Evolutionary conservation across 2,797 vertebrate species (phyloP), one percentile per base, ranked within the genome.

Genomic region (Sebastes dallii): DNA sequence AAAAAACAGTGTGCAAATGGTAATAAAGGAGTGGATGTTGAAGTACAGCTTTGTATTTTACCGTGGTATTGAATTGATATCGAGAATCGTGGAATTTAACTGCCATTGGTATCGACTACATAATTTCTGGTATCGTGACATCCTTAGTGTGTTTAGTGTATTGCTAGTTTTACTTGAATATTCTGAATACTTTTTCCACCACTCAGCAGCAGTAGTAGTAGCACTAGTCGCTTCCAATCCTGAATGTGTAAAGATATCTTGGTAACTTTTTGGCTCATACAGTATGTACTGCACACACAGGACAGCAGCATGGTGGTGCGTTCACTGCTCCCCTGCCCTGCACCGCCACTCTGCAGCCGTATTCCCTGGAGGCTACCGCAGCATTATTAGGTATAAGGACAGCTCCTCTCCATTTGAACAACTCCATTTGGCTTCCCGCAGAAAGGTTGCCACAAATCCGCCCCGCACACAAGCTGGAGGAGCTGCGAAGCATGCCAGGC

Each of bases 361-460:
- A 73, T 84, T 89, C 91, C 86, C 83, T 12, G 25, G 78, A 89
- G 87, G 66, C 77, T 76, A 11, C 64, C 16, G 59, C 78, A 78
- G 89, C 83, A 91, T 93, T 89, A 91, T 86, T 83, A 92, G 84
- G 77, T 77, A 85, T 88, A 80, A 91, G 84, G 78, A 74, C 81
- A 83, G 87, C 85, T 89, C 77, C 82, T 91, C 87, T 88, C 25
- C 13, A 39, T 14, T 39, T 39, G 36, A 39, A 39, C 36, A 39
- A 3, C 90, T 80, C 85, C 86, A 84, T 92, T 91, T 92, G 91
- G 88, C 86, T 83, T 91, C 77, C 83, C 83, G 83, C 80, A 86
- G 81, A 91, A 92, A 93, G 83, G 90, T 83, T 93, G 77, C 82
- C 80, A 78, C 90, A 93, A 91, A 95, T 92, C 91, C 68, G 3